Evolutionary conservation across 2,797 vertebrate genomes (phyloP).

Genomic region (Oreonectes daqikongensis): DNA sequence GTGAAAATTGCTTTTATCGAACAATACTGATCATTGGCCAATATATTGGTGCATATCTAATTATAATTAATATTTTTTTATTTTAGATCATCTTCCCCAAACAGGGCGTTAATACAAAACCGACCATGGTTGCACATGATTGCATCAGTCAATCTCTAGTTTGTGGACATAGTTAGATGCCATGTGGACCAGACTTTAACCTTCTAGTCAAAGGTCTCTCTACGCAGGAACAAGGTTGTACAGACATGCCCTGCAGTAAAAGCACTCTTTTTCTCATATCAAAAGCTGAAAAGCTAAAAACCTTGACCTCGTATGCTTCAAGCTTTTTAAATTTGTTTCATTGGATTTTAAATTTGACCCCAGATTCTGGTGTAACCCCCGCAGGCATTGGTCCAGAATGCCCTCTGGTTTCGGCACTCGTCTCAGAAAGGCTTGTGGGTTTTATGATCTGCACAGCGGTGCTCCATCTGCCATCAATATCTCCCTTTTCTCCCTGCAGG

Average conservation of each 20-base stretch:
- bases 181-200: background rate
- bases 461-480: slow-evolving; percentile 4
- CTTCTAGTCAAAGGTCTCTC: background rate
- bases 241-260: slow-evolving; percentile 4
- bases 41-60: too few species aligned
- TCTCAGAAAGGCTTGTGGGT: background rate
- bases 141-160: too few species aligned
- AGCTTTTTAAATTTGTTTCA: background rate
- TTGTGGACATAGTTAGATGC: background rate
- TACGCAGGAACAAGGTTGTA: background rate
- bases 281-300: background rate
- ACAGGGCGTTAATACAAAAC: too few species aligned
- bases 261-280: background rate
- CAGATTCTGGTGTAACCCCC: background rate
- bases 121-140: too few species aligned
- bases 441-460: slow-evolving; percentile 1
- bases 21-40: too few species aligned
- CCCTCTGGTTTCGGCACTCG: background rate
- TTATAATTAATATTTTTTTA: too few species aligned
- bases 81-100: too few species aligned
- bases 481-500: background rate
- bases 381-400: background rate
- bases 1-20: too few species aligned
- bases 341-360: background rate
- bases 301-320: background rate